phyloP scores from a whole-genome alignment of 35 echinoderm and acorn worm genomes.

The Heliocidaris tuberculata region DNA sequence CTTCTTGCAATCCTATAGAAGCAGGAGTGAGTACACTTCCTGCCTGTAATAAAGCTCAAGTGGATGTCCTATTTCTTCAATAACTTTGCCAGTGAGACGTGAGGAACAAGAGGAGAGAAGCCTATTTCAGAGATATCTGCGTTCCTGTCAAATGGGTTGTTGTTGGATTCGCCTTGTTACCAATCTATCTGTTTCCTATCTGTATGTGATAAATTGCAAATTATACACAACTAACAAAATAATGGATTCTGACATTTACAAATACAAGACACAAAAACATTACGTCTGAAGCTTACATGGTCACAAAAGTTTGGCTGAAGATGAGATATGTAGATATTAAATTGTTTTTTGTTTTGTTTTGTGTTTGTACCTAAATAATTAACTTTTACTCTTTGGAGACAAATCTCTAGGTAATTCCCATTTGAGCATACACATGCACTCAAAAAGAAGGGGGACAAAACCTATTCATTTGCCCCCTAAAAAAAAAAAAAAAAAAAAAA shows the following conservation, averaged over 20 bases:
- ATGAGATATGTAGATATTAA: too few relatives aligned
- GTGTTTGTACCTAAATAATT: too few relatives aligned
- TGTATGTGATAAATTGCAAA: slow-evolving; percentile 18
- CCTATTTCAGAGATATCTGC: slow-evolving; percentile 4
- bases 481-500: too few relatives aligned
- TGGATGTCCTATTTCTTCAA: neutral
- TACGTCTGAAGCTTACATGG: too few relatives aligned
- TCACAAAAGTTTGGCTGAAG: too few relatives aligned
- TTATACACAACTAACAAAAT: neutral
- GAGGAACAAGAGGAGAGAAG: neutral
- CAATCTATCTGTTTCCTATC: neutral
- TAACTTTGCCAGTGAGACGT: slow-evolving; percentile 10
- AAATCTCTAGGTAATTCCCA: too few relatives aligned
- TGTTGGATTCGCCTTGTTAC: neutral
- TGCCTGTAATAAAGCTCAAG: neutral
- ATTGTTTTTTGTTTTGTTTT: too few relatives aligned
- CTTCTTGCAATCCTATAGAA: neutral
- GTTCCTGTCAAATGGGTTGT: neutral
- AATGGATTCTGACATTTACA: neutral
- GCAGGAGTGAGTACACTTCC: neutral
- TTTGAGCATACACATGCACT: too few relatives aligned
- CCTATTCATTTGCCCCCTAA: too few relatives aligned
- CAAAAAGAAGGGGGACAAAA: too few relatives aligned
- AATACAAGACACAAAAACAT: neutral
- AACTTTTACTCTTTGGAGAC: too few relatives aligned